phyloP scores from a whole-genome alignment of 2,797 vertebrate genomes.

The Acipenser transmontanus region DNA sequence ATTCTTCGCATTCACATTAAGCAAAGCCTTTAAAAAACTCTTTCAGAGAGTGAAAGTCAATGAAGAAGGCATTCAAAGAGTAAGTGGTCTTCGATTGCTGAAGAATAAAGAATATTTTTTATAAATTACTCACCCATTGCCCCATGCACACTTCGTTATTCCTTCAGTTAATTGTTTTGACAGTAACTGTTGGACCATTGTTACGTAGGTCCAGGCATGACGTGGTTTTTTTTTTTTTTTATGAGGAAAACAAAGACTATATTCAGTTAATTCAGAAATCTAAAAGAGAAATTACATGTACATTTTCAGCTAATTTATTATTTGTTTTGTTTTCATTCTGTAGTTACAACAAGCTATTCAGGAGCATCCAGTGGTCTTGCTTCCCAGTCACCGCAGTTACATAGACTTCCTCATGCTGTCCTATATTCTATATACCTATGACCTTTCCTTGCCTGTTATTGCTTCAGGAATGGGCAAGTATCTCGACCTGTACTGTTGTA shows the following conservation, averaged over 20 bases:
- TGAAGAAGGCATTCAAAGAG: slow-evolving; percentile 92
- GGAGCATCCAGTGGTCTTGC: slow-evolving; percentile 85
- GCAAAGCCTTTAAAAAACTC: slow-evolving; percentile 86
- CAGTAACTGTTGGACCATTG: no score
- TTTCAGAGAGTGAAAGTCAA: slow-evolving; percentile 86
- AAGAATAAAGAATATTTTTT: neutral
- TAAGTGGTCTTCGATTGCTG: slow-evolving; percentile 49
- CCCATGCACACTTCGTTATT: no score
- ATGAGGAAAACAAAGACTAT: neutral
- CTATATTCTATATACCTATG: slow-evolving; percentile 84
- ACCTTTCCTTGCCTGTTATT: slow-evolving; percentile 87
- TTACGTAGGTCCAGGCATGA: no score
- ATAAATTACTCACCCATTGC: neutral
- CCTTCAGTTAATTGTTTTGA: no score
- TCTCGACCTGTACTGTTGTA: slow-evolving; percentile 32
- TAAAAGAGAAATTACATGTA: no score
- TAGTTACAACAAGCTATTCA: slow-evolving; percentile 89
- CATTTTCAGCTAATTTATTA: neutral
- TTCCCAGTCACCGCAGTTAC: slow-evolving; percentile 94
- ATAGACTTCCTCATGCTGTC: slow-evolving; percentile 95
- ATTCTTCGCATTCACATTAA: slow-evolving; percentile 82
- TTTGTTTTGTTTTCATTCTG: neutral
- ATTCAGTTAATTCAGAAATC: no score
- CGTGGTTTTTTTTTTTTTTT: neutral
- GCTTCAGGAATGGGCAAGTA: slow-evolving; percentile 91